Base-by-base conservation (phyloP, 2,888 invertebrate genomes). In the Strigamia maritima region DNA sequence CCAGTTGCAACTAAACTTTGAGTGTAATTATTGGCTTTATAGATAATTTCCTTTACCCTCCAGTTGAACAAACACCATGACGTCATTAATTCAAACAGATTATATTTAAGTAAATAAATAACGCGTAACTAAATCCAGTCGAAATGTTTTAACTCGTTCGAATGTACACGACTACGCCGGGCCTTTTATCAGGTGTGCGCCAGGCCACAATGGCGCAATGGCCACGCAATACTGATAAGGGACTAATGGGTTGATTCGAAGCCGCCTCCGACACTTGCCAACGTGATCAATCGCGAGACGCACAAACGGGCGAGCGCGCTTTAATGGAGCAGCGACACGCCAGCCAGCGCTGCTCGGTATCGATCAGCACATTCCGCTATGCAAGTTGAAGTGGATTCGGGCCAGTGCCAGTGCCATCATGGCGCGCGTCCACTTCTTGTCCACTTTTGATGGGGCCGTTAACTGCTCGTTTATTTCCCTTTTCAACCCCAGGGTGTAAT, bases 401-500 rank as follows among this genome's bases (percentile, higher is more conserved):
- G 26, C 65, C 24, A 24, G 10, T 26, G 65, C 65, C 65, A 24
- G 24, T 26, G 65, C 65, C 65, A 65, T 65, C 65, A 65, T 65
- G 65, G 65, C 65, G 65, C 28, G 24, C 65, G 65, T 65, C 65
- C 65, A 65, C 26, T 65, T 65, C 65, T 65, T 65, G 65, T 65
- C 65, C 65, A 65, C 65, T 65, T 65, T 65, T 65, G 26, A 65
- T 65, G 65, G 65, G 65, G 65, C 65, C 65, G 65, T 65, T 65
- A 65, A 65, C 65, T 65, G 65, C 26, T 65, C 65, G 65, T 65
- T 65, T 65, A 65, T 65, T 65, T 65, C 65, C 24, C 65, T 65
- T 65, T 65, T 65, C 65, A 65, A 65, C 65, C 65, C 65, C 65
- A 65, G 65, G 65, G 65, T 65, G 65, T 65, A 65, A 65, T 65